Evolutionary conservation across 2,888 invertebrate species (phyloP).

Genomic region (Phaonia tiefii): DNA sequence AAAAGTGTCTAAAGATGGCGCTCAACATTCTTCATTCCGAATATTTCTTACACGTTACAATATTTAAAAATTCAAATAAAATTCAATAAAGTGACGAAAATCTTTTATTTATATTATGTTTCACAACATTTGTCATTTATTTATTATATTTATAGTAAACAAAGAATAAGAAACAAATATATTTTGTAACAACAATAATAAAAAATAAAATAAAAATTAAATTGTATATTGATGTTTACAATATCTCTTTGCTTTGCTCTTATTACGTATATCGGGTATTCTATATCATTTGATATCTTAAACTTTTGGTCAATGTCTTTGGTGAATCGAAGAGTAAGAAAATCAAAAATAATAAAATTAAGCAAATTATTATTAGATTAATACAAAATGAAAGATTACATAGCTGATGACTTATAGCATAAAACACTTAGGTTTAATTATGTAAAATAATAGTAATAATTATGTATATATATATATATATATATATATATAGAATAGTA

Average conservation of each 20-base stretch:
- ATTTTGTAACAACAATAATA: constrained; percentile 19
- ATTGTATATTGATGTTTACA: constrained; percentile 21
- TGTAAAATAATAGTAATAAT: constrained; percentile 49
- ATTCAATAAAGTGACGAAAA: constrained; percentile 34
- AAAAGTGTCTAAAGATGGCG: too few relatives aligned
- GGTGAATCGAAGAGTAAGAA: constrained; percentile 18
- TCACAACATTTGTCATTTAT: constrained; percentile 22
- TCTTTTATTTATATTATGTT: constrained; percentile 9
- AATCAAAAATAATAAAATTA: neutral
- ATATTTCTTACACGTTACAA: neutral
- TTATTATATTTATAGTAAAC: too few relatives aligned
- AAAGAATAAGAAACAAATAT: constrained; percentile 38
- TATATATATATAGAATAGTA: constrained; percentile 22
- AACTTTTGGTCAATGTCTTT: constrained; percentile 61
- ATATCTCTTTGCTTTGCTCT: neutral
- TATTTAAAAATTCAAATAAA: neutral
- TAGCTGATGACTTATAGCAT: constrained; percentile 38
- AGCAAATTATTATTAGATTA: constrained; percentile 12
- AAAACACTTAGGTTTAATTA: constrained; percentile 39
- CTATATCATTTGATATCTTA: constrained; percentile 1
- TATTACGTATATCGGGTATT: constrained; percentile 36
- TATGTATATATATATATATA: constrained; percentile 16
- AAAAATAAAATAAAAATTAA: constrained; percentile 32
- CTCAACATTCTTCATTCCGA: neutral
- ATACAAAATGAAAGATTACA: constrained; percentile 23